These are phyloP conservation scores for Subanguina moxae DNA, from an alignment of 1,140 invertebrate species.

Conservation along the genomic window DNA sequence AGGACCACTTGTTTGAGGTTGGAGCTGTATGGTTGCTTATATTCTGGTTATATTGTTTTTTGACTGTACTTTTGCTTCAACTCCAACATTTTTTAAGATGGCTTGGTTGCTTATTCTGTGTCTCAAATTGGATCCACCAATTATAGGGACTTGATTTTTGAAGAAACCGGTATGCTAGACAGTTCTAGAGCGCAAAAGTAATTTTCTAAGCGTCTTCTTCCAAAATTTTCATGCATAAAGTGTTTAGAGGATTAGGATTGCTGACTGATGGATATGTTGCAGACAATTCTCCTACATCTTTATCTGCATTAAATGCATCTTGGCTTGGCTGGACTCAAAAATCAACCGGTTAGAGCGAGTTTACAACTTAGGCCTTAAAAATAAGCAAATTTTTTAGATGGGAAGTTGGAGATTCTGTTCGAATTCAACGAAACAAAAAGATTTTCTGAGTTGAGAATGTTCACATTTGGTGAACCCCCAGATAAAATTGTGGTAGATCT, in stretches of 20 bases:
- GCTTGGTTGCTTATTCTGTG: slow-evolving; percentile 39
- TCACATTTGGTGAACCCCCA: slow-evolving; percentile 10
- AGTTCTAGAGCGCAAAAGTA: not conserved
- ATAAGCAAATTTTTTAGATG: too few species aligned
- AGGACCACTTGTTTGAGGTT: slow-evolving; percentile 79
- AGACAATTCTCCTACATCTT: slow-evolving; percentile 10
- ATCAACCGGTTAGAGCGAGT: not conserved
- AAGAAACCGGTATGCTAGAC: slow-evolving; percentile 31
- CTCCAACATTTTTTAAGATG: slow-evolving; percentile 29
- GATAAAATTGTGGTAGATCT: not conserved
- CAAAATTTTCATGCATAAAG: too few species aligned
- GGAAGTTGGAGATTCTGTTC: slow-evolving; percentile 6
- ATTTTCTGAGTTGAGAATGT: slow-evolving; percentile 22
- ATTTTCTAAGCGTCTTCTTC: not conserved
- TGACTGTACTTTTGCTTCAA: not conserved
- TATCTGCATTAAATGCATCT: slow-evolving; percentile 7
- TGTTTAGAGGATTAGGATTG: slow-evolving; percentile 21
- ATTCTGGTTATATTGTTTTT: not conserved
- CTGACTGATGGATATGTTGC: slow-evolving; percentile 29
- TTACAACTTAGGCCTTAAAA: not conserved
- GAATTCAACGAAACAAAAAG: slow-evolving; percentile 15
- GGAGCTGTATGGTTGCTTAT: slow-evolving; percentile 65
- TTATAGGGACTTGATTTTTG: slow-evolving; percentile 40
- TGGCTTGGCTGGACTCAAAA: slow-evolving; percentile 25
- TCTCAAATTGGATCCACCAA: slow-evolving; percentile 34